A percentile compares a stretch with the other conserved stretches of the same genome.
Conservation (phyloP, 2,888 invertebrate species). For the Synanthedon andrenaeformis region DNA sequence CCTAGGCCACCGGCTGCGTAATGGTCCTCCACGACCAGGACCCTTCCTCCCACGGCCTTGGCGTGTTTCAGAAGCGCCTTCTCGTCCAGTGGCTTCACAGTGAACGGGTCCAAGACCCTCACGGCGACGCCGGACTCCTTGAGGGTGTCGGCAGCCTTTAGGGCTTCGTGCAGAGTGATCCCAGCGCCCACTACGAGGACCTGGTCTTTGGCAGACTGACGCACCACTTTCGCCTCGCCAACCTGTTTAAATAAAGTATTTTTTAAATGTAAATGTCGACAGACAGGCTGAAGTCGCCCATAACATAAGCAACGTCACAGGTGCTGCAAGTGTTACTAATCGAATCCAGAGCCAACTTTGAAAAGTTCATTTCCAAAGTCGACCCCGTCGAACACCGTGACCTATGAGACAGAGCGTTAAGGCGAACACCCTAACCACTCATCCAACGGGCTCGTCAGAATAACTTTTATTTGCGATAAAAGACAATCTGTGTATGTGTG, state of each 20-base stretch:
- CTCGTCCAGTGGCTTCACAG: slow-evolving; percentile 93
- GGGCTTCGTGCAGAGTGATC: slow-evolving; percentile 91
- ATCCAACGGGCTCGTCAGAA: no score
- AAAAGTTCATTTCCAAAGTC: no score
- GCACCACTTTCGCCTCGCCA: slow-evolving; percentile 85
- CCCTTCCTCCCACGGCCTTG: slow-evolving; percentile 79
- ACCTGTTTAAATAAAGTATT: slow-evolving; percentile 39
- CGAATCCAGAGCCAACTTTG: no score
- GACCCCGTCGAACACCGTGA: no score
- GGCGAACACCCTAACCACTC: no score
- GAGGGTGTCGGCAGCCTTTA: slow-evolving; percentile 84
- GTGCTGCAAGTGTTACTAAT: no score
- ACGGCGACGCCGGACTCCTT: slow-evolving; percentile 76
- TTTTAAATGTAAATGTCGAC: no score
- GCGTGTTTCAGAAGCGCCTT: slow-evolving; percentile 82
- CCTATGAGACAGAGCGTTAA: no score
- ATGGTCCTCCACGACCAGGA: slow-evolving; percentile 97
- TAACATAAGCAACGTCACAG: no score
- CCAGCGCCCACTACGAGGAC: slow-evolving; percentile 93
- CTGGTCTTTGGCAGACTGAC: slow-evolving; percentile 80
- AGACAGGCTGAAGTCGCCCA: no score
- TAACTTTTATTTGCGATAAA: no score
- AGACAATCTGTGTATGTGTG: no score
- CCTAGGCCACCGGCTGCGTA: slow-evolving; percentile 96
- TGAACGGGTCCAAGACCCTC: slow-evolving; percentile 94